Evolutionary conservation across 2,113 vertebrate species (phyloP), one percentile per base, ranked within the genome.

Genomic region (Urocynchramus pylzowi): DNA sequence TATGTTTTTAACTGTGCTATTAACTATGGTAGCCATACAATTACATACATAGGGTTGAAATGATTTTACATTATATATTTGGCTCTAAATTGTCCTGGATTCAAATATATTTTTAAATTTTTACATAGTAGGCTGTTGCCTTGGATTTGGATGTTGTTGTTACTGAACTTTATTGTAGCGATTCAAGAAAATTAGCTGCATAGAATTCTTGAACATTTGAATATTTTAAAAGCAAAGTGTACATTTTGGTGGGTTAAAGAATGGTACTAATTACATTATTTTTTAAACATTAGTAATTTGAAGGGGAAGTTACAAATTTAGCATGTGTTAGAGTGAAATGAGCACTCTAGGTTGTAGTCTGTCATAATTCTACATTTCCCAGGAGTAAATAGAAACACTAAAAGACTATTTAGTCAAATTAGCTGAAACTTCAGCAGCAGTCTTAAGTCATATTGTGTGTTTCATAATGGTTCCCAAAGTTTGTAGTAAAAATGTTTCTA

Each of bases 1-100:
- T 97, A 96, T 13, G 11, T 92, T 94, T 91, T 97, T 84, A 97
- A 94, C 74, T 86, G 13, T 85, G 60, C n/a, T 63, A 57, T 89
- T 91, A 88, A 84, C 37, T 53, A 67, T 3, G 6, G 27, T 84
- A 96, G 61, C 52, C 45, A 73, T 77, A 26, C 26, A 63, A 11
- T 23, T 95, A 24, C 37, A 74, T 93, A 21, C 11, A 39, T 93
- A 63, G 7, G 28, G 33, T 87, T 91, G 74, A 53, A 87, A 87
- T 87, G 4, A 75, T 81, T 94, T 70, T 56, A 49, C 23, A 9
- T 50, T 82, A 39, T 89, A 65, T 21, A 50, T 69, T 69, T 64
- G 45, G 28, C 39, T 65, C 31, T 53, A 86, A 91, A 33, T 85
- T 71, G 41, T 75, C 28, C 47, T 68, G 45, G 13, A 47, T 90